phyloP scores from a whole-genome alignment of 2,888 invertebrate species.

The Lordiphosa fenestrarum region DNA sequence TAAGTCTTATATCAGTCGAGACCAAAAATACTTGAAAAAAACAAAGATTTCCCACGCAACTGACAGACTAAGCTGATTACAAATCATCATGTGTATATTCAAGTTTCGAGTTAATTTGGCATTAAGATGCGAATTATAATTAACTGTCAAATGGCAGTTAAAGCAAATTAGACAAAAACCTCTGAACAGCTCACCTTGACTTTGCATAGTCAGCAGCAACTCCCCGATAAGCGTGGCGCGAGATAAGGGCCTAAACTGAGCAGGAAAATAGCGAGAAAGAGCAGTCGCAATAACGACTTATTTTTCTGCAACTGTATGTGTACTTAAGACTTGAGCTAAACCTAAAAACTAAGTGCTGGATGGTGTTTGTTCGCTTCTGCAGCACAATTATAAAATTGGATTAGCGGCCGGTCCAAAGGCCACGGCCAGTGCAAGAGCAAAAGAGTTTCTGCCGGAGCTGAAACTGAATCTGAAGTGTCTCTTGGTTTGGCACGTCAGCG shows the following conservation, averaged over 20 bases:
- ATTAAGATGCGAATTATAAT: slow-evolving; percentile 56
- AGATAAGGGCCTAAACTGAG: slow-evolving; percentile 35
- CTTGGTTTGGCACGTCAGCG: slow-evolving; percentile 60
- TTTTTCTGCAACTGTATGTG: slow-evolving; percentile 11
- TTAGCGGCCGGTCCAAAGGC: slow-evolving; percentile 48
- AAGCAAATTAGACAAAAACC: slow-evolving; percentile 30
- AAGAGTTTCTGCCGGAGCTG: slow-evolving; percentile 16
- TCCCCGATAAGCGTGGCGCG: slow-evolving; percentile 52
- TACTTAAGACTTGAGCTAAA: slow-evolving; percentile 16
- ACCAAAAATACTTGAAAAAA: not conserved
- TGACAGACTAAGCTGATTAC: slow-evolving; percentile 44
- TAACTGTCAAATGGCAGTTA: slow-evolving; percentile 50
- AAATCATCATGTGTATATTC: slow-evolving; percentile 20
- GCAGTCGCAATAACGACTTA: slow-evolving; percentile 1
- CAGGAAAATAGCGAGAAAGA: slow-evolving; percentile 7
- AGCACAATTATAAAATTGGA: slow-evolving; percentile 70
- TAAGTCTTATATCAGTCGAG: slow-evolving; percentile 43
- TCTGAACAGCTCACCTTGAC: slow-evolving; percentile 65
- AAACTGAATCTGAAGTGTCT: slow-evolving; percentile 54
- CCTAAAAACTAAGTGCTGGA: slow-evolving; percentile 59
- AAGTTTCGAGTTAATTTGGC: slow-evolving; percentile 58
- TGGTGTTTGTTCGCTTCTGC: slow-evolving; percentile 28
- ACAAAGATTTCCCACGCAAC: slow-evolving; percentile 53
- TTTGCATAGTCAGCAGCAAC: slow-evolving; percentile 51
- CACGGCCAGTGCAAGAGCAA: slow-evolving; percentile 8